Evolutionary conservation across 2,113 vertebrate genomes (phyloP), one percentile per base, ranked within the genome.

Genomic region (Oncorhynchus gorbuscha): DNA sequence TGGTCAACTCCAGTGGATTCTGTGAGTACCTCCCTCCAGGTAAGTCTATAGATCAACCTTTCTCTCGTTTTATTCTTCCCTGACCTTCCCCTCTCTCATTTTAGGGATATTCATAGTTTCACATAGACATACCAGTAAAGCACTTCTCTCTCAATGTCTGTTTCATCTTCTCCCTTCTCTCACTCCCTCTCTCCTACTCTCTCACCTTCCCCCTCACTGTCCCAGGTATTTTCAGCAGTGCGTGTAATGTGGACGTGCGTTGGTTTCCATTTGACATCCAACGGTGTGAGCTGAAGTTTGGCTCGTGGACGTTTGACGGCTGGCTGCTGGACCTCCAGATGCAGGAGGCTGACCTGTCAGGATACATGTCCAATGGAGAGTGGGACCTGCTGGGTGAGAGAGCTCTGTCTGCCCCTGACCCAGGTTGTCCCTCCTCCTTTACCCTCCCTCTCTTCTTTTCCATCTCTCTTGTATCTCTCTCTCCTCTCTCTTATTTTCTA

Each of bases 211-310:
- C 20, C 11, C n/a, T 67, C 55, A 11, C 24, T 12, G 73, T 69
- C 28, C 8, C 74, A 95, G 94, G 94, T 49, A 95, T 95, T 81
- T 94, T 95, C 73, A 81, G 90, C 80, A 95, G 94, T 82, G 93
- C 93, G 0, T 95, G 94, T 68, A 92, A 89, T 2, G 92, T 95
- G 48, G 94, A 95, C 8, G 94, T 94, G 6, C 89, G 92, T 64
- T 95, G 94, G 94, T 95, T 95, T 78, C 94, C 94, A 0, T 95
- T 95, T 64, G 94, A 95, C 86, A 91, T 94, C 84, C 94, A 95
- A 81, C 92, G 83, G 48, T 95, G 93, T 48, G 92, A 94, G 79
- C 76, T 95, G 14, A 95, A 95, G 86, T 95, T 95, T 70, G 94
- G 94, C 75, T 95, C 94, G 0, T 94, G 94, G 93, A 93, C 94